These are phyloP conservation scores for Colinus virginianus DNA, from an alignment of 2,113 vertebrate species.

Conservation along the genomic window DNA sequence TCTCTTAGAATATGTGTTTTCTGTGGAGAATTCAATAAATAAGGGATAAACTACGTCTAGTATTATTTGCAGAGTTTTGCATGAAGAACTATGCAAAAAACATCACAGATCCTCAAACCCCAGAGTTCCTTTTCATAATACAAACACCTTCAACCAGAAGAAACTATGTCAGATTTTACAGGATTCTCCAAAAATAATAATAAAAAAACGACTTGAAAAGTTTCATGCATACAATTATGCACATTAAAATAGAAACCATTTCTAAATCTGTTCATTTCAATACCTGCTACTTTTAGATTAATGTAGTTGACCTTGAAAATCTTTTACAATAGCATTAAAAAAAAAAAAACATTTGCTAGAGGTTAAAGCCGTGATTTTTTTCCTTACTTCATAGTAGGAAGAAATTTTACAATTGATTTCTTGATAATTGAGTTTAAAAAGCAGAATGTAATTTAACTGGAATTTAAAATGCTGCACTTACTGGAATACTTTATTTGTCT, in stretches of 20 bases:
- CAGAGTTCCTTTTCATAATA: background rate
- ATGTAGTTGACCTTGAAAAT: constrained; percentile 12
- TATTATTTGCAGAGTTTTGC: background rate
- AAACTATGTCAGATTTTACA: background rate
- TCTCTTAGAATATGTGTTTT: background rate
- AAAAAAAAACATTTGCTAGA: background rate
- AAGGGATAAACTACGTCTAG: background rate
- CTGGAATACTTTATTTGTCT: constrained; percentile 60
- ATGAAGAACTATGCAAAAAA: background rate
- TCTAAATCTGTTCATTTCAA: constrained; percentile 15
- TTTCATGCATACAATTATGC: background rate
- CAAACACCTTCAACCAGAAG: background rate
- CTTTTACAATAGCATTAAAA: background rate
- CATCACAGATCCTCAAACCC: background rate
- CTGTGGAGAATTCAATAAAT: background rate
- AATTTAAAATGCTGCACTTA: constrained; percentile 58
- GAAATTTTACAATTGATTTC: constrained; percentile 57
- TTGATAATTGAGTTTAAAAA: constrained; percentile 63
- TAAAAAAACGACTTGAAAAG: too few relatives aligned
- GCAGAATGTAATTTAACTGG: constrained; percentile 50
- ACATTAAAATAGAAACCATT: background rate
- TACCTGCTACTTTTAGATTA: background rate
- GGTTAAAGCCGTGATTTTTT: background rate
- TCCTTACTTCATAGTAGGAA: background rate
- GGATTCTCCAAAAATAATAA: background rate